Base-by-base conservation (phyloP, 2,888 invertebrate genomes). In the Panzeria rudis region DNA sequence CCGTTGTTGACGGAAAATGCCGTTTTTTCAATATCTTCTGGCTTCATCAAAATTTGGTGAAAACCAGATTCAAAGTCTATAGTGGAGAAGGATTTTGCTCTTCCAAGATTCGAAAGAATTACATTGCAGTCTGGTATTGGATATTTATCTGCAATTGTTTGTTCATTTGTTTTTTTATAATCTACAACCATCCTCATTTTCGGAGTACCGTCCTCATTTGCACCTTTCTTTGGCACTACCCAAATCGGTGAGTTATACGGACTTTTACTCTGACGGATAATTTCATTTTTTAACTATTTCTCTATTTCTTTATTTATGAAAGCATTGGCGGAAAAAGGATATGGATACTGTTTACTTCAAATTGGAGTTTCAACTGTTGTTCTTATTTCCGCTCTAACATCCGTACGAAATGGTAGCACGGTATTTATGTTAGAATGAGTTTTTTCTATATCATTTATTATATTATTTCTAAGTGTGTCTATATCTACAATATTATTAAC, bases 31-130 rank as follows among this genome's bases (percentile, higher is more conserved):
- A 82, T 82, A 52, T 86, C 86, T 47, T 68, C 41, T 41, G 44
- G 29, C 35, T 86, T 82, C 64, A 84, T 80, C 6, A 73, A 23
- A 44, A 87, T 86, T 47, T 86, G 80, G 32, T 87, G 84, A 50
- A 87, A 84, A 1, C 85, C 86, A 13, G 76, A 86, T 66, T 82
- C 86, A 1, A 87, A 29, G 35, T 86, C 81, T 15, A 86, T 83
- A 1, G 84, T 86, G n/a, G 81, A 79, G 47, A 85, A 81, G 15
- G 52, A 62, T 54, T 68, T 78, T 20, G 81, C 44, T 23, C 47
- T 59, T 47, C 83, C 75, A 25, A 86, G 56, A 52, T 85, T 83
- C 0, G 75, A 84, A 7, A 85, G 52, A 25, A 84, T 84, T 56
- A 76, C 81, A 25, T 76, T 75, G 50, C 47, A 68, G 20, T 85